A percentile compares a stretch with the other conserved stretches of the same genome.
Conservation (phyloP, 2,888 invertebrate species). For the Agonum fuliginosum region DNA sequence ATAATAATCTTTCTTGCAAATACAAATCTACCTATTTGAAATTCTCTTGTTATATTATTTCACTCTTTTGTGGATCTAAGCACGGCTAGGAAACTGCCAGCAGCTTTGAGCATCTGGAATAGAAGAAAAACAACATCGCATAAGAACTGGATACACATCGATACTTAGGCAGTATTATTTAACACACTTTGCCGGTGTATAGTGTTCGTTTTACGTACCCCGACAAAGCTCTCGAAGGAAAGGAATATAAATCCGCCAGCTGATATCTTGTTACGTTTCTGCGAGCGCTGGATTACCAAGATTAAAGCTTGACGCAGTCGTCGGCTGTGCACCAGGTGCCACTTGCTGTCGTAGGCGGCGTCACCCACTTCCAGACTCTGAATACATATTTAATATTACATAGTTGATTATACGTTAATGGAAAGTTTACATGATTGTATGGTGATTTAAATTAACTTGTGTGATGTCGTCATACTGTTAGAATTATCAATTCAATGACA, state of each 20-base stretch:
- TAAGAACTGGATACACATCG: too few relatives aligned
- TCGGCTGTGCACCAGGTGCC: slow-evolving; percentile 14
- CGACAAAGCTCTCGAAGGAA: slow-evolving; percentile 48
- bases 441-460: too few relatives aligned
- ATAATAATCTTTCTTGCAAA: too few relatives aligned
- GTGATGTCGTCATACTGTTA: too few relatives aligned
- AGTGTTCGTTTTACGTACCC: slow-evolving; percentile 43
- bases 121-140: too few relatives aligned
- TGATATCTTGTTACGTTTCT: slow-evolving; percentile 17
- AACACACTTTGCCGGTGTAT: too few relatives aligned
- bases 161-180: too few relatives aligned
- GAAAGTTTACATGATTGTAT: too few relatives aligned
- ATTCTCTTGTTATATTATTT: background rate
- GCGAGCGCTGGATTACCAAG: slow-evolving; percentile 28
- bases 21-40: too few relatives aligned
- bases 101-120: slow-evolving; percentile 51
- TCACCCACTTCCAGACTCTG: slow-evolving; percentile 41
- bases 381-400: background rate
- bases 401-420: too few relatives aligned
- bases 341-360: slow-evolving; percentile 49
- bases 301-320: slow-evolving; percentile 32
- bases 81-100: slow-evolving; percentile 49
- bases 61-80: slow-evolving; percentile 45
- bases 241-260: slow-evolving; percentile 45
- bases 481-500: too few relatives aligned